Conservation (phyloP, 2,888 invertebrate species). For the Ceramica pisi region DNA sequence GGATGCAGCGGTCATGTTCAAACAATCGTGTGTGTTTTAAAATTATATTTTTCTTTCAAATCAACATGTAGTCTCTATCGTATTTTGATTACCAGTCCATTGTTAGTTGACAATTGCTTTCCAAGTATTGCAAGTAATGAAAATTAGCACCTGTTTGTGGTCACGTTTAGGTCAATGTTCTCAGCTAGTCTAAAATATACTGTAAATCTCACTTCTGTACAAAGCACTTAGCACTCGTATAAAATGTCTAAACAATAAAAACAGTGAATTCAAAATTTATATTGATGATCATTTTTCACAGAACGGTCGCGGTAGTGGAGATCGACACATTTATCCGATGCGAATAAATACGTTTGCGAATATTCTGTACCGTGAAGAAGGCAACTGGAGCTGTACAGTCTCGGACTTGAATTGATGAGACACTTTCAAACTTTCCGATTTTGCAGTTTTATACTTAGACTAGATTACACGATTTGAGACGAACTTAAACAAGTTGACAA, state of each 20-base stretch:
- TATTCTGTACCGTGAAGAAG: no score
- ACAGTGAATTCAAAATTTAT: not conserved
- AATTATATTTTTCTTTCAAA: not conserved
- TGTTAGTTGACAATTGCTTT: not conserved
- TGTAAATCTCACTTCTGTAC: not conserved
- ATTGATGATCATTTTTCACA: no score
- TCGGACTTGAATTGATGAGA: no score
- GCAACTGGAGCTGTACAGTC: no score
- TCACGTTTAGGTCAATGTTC: slow-evolving; percentile 4
- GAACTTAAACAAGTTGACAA: no score
- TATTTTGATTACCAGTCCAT: not conserved
- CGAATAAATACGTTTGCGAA: no score
- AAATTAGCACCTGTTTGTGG: slow-evolving; percentile 1
- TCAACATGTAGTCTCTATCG: not conserved
- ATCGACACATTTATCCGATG: no score
- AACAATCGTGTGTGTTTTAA: not conserved
- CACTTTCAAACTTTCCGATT: no score
- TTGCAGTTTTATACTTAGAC: no score
- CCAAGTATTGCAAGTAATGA: not conserved
- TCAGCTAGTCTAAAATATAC: not conserved
- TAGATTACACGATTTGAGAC: no score
- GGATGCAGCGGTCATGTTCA: no score
- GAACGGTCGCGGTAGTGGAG: no score
- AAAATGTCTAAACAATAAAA: not conserved
- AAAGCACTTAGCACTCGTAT: not conserved